Conservation (phyloP, 2,797 vertebrate genomes). For the Melanotaenia maccullochi region DNA sequence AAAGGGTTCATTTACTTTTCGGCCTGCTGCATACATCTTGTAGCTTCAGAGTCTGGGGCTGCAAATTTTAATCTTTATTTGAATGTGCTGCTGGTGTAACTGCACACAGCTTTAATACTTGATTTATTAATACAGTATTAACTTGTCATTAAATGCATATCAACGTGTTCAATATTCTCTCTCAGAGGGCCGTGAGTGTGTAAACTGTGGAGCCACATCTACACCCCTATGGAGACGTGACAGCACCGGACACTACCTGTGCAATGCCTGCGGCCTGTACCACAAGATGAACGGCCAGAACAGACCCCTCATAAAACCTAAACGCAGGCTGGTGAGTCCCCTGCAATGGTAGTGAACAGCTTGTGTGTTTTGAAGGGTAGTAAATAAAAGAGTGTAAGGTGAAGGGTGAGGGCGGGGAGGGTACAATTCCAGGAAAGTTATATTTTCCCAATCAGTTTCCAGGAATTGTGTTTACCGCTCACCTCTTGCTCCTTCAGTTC, state of each 20-base stretch:
- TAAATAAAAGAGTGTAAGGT: conserved; percentile 58
- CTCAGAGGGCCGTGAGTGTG: conserved; percentile 95
- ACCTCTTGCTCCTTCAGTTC: conserved; percentile 68
- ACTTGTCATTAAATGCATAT: not conserved
- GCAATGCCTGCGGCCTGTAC: conserved; percentile 98
- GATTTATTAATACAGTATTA: not conserved
- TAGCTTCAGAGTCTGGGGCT: not conserved
- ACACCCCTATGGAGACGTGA: conserved; percentile 98
- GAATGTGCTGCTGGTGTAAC: not conserved
- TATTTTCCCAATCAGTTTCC: conserved; percentile 84
- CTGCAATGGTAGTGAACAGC: conserved; percentile 53
- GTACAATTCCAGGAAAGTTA: conserved; percentile 83
- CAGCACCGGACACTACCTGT: conserved; percentile 97
- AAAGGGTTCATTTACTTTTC: not conserved
- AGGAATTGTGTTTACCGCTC: conserved; percentile 75
- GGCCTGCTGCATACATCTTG: not conserved
- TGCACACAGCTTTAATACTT: not conserved
- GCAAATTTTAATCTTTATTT: not conserved
- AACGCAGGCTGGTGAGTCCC: conserved; percentile 94
- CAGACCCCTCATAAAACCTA: conserved; percentile 98
- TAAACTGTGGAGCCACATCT: conserved; percentile 97
- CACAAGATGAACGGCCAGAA: conserved; percentile 99
- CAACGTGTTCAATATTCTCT: conserved; percentile 8
- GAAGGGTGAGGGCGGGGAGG: conserved; percentile 36
- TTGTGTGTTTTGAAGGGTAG: conserved; percentile 32